Conservation (phyloP, 2,797 vertebrate species). For the Thamnophis elegans region DNA sequence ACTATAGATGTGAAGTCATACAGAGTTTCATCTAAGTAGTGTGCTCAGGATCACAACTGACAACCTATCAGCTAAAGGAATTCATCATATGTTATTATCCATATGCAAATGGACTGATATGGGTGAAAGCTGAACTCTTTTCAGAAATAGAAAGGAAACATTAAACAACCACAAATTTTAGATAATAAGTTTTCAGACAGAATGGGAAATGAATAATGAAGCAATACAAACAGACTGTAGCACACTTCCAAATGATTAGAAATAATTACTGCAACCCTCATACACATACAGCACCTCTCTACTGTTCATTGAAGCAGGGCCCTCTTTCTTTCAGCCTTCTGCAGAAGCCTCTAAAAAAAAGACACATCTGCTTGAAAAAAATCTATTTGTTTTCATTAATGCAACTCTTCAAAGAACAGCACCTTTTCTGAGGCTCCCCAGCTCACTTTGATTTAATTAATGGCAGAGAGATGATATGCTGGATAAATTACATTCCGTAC, state of each 20-base stretch:
- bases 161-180: neutral
- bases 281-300: neutral
- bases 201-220: conserved; percentile 6
- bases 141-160: neutral
- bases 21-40: neutral
- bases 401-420: neutral
- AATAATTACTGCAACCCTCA: neutral
- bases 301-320: neutral
- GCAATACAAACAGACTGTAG: neutral
- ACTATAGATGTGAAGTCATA: neutral
- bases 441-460: neutral
- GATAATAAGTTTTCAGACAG: neutral
- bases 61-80: neutral
- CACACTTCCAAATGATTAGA: neutral
- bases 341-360: neutral
- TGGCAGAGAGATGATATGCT: neutral
- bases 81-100: neutral
- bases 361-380: neutral
- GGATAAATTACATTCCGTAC: neutral
- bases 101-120: neutral
- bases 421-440: neutral
- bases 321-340: neutral
- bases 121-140: neutral
- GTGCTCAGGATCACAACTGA: neutral
- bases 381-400: neutral